Base-by-base conservation (phyloP, 2,797 vertebrate species). In the Alectoris magna region DNA sequence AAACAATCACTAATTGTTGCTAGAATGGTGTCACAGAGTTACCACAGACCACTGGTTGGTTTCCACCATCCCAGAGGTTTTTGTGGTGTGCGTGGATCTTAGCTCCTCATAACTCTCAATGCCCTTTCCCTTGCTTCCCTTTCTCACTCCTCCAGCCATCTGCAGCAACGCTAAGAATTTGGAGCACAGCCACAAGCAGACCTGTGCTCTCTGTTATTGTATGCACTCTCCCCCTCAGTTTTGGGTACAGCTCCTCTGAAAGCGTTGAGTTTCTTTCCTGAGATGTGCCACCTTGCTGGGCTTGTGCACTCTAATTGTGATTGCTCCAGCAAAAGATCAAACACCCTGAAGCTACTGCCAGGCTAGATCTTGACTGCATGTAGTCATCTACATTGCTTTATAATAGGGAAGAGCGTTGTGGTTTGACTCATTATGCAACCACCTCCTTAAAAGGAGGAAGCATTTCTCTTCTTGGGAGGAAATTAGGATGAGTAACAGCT, bases 381-480 rank as follows among this genome's bases (percentile, higher is more conserved):
- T 67, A 82, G 67, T 73, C 87, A 79, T 78, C 55, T 63, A 17
- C 59, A 19, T 27, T 51, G 55, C 79, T 91, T 83, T 69, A 10
- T 69, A 80, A 94, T 48, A 72, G 29, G 69, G 81, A 62, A 81
- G 72, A 87, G 69, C 1, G 1, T 51, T 69, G 34, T 69, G 31
- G 63, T 87, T 92, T 91, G 68, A 81, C 39, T 94, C 87, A 75
- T 67, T 80, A 76, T 64, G 43, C 49, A 93, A 73, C 43, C 39
- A 43, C 84, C 41, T 70, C 76, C 70, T 26, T 81, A 76, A 86
- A 94, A 93, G 84, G 73, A 94, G 91, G 96, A 96, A 92, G 73
- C 64, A 63, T 95, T 91, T 83, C 38, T 91, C 23, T 88, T 66
- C 63, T 84, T 75, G 59, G 56, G 80, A 92, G 85, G 87, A 94